Conservation (phyloP, 2,888 invertebrate species). For the Neria commutata region DNA sequence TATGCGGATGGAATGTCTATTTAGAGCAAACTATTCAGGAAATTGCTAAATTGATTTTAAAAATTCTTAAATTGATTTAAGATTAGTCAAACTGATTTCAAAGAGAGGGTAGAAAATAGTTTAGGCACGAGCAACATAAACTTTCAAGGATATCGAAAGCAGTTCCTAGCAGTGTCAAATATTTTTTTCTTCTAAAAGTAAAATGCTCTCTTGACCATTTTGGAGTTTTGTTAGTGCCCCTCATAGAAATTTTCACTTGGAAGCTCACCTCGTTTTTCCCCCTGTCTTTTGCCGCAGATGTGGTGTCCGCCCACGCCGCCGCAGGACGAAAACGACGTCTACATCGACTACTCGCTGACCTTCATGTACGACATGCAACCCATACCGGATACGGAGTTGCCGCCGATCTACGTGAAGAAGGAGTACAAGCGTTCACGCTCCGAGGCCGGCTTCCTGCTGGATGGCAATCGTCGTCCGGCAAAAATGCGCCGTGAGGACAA, state of each 20-base stretch:
- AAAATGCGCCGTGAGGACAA: conserved; percentile 76
- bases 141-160: too few relatives aligned
- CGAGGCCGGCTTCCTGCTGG: conserved; percentile 67
- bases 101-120: too few relatives aligned
- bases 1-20: too few relatives aligned
- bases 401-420: conserved; percentile 80
- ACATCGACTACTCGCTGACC: conserved; percentile 83
- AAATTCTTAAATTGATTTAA: background rate
- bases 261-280: conserved; percentile 10
- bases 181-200: background rate
- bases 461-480: conserved; percentile 67
- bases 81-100: background rate
- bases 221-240: background rate
- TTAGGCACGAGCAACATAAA: too few relatives aligned
- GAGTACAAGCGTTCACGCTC: conserved; percentile 75
- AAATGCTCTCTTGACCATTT: background rate
- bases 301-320: conserved; percentile 98
- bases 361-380: conserved; percentile 81
- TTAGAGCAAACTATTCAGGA: too few relatives aligned
- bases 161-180: too few relatives aligned
- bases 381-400: conserved; percentile 80
- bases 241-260: background rate
- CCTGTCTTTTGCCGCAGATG: conserved; percentile 69
- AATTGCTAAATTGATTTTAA: too few relatives aligned
- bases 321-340: conserved; percentile 88